Evolutionary conservation across 2,888 invertebrate species (phyloP), one percentile per base, ranked within the genome.

Genomic region (Cosmorhoe ocellata): DNA sequence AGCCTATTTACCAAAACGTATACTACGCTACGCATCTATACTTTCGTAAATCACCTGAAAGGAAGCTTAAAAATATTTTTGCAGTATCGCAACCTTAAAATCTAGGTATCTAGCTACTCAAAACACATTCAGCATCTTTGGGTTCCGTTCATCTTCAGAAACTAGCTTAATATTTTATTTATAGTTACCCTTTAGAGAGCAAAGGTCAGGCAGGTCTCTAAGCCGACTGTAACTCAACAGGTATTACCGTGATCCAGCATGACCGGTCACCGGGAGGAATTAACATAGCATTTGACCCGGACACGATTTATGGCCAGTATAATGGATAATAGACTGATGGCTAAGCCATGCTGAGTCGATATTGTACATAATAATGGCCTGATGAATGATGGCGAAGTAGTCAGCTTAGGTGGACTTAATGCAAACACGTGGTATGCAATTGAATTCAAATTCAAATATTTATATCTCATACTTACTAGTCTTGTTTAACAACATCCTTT

Each of bases 181-280:
- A 12, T 33, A 26, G 26, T 31, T 41, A 51, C 30, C 55, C 45
- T 41, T 51, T 39, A 11, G 32, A 32, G 6, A 50, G 31, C 48
- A 45, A 40, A 54, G 55, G 58, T 50, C 58, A 54, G 24, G 24
- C 7, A 6, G 54, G 45, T 54, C 54, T 47, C 43, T 80, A 81
- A 83, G 75, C 81, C 75, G 69, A 62, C 73, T 71, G 79, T 89
- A 87, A 89, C 81, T 89, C 89, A 88, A 87, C 88, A 85, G 87
- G 89, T 85, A 88, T 89, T 88, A 80, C 75, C 60, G 67, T 74
- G 81, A 82, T 76, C 79, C 79, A 63, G 72, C 78, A 72, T 84
- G 84, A 81, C 81, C 86, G 76, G 71, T 74, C 79, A 73, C 75
- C 77, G 71, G 36, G 69, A 61, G 60, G 78, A 81, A 84, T 85